phyloP scores from a whole-genome alignment of 2,113 vertebrate species.

The Brienomyrus longianalis region DNA sequence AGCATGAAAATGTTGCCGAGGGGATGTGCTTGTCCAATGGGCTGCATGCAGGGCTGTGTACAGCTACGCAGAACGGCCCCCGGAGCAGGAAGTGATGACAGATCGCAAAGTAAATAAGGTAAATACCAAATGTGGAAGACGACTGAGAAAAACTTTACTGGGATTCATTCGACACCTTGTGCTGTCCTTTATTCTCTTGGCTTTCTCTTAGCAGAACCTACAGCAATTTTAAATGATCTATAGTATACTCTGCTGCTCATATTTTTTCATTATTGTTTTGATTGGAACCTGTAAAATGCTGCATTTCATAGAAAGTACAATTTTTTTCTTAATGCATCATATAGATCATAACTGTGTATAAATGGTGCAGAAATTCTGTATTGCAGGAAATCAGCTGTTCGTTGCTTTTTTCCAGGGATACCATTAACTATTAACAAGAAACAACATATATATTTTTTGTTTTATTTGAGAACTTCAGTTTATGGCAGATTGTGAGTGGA shows the following conservation, averaged over 20 bases:
- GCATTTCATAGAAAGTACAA: not conserved
- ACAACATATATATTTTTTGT: not conserved
- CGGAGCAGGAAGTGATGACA: not conserved
- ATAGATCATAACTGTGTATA: not conserved
- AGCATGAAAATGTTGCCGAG: not conserved
- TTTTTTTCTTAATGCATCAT: not conserved
- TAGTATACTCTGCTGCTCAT: not conserved
- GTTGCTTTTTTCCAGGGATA: not conserved
- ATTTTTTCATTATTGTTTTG: not conserved
- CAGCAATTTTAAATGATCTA: conserved; percentile 1
- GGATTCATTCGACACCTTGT: not conserved
- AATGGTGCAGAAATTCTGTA: not conserved
- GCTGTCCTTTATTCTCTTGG: not conserved
- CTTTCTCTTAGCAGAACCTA: not conserved
- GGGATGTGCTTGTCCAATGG: not conserved
- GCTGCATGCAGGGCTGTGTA: not conserved
- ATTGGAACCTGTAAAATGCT: not conserved
- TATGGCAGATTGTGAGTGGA: not conserved
- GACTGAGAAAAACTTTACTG: not conserved
- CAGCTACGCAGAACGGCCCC: not conserved
- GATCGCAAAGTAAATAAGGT: not conserved
- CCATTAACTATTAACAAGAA: not conserved
- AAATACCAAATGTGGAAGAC: not conserved
- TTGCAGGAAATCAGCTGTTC: not conserved
- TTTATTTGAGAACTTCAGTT: not conserved